Base-by-base conservation (phyloP, 2,113 vertebrate species). In the Campylomormyrus tamandua region DNA sequence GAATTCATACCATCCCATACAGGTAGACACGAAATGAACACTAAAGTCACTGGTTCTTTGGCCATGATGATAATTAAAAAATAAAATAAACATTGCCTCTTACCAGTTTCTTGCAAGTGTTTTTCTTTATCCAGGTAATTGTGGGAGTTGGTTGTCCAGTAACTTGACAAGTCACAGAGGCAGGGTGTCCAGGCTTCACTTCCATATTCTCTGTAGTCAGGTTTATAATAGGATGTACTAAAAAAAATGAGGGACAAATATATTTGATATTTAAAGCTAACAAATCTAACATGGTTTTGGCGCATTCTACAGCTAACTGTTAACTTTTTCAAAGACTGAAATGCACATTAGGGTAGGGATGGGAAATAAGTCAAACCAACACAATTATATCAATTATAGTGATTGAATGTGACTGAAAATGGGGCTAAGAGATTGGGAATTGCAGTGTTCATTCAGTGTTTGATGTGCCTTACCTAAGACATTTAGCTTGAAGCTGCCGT, bases 71-170 rank as follows among this genome's bases (percentile, higher is more conserved):
- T 84, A 46, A 48, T 58, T 31, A 1, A 31, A 70, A 31, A 31
- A 70, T 70, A 31, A 70, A 70, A 31, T 31, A 70, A 70, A 31
- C 35, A 8, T 39, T 8, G 49, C 3, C 2, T 50, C 91, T 88
- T 90, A 96, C 95, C 93, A 95, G 56, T 74, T 77, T 90, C 0
- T 56, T 87, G 58, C 93, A 91, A 9, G 87, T 93, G 83, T 87
- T 84, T 91, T 95, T 96, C 91, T 91, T 95, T 90, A 95, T 56
- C 96, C 95, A 96, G 91, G 93, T 87, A 0, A 95, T 90, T 83
- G 92, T 91, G 50, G 96, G 96, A 27, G 90, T 49, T 85, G 96
- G 96, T 91, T 95, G 90, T 19, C 96, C 96, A 0, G 95, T 94
- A 70, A 94, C 93, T 1, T 95, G 95, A 88, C 96, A 96, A 88